Percentiles rank a stretch among this genome's conserved stretches.
Evolutionary conservation across 2,113 vertebrate species (phyloP).

Genomic region (Pachypanchax playfairii): DNA sequence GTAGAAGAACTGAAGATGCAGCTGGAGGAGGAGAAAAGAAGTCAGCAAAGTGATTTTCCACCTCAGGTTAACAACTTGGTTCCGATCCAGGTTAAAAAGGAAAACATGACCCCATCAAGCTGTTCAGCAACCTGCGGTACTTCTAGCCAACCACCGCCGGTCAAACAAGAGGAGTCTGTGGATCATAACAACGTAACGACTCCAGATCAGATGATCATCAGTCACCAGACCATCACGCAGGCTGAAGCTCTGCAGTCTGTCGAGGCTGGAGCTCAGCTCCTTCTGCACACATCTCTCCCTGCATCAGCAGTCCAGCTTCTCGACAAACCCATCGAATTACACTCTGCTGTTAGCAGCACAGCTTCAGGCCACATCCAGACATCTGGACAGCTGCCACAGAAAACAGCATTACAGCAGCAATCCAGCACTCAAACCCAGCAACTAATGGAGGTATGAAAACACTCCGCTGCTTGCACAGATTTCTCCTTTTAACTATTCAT

Average conservation of each 20-base stretch:
- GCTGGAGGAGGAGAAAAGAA: conserved; percentile 93
- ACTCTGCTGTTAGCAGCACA: conserved; percentile 69
- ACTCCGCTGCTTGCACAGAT: not conserved
- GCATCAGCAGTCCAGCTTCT: conserved; percentile 79
- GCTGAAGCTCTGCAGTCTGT: conserved; percentile 73
- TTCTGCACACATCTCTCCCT: conserved; percentile 83
- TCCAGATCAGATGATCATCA: conserved; percentile 81
- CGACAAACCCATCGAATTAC: conserved; percentile 79
- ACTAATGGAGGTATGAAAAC: conserved; percentile 83
- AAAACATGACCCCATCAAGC: conserved; percentile 45
- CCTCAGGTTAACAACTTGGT: conserved; percentile 49
- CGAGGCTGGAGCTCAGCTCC: conserved; percentile 81
- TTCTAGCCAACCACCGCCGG: conserved; percentile 32
- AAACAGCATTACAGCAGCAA: conserved; percentile 77
- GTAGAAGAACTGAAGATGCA: conserved; percentile 97
- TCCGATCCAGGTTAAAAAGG: conserved; percentile 65
- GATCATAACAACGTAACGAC: conserved; percentile 42
- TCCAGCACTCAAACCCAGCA: conserved; percentile 75
- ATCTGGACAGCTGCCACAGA: conserved; percentile 77
- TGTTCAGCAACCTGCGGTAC: conserved; percentile 50
- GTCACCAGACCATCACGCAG: conserved; percentile 77
- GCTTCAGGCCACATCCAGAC: conserved; percentile 78
- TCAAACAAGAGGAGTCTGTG: conserved; percentile 68
- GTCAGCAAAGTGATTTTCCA: conserved; percentile 78
- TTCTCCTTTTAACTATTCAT: conserved; percentile 17